phyloP scores from a whole-genome alignment of 2,797 vertebrate genomes.

The Pseudotriccus pelzelni region DNA sequence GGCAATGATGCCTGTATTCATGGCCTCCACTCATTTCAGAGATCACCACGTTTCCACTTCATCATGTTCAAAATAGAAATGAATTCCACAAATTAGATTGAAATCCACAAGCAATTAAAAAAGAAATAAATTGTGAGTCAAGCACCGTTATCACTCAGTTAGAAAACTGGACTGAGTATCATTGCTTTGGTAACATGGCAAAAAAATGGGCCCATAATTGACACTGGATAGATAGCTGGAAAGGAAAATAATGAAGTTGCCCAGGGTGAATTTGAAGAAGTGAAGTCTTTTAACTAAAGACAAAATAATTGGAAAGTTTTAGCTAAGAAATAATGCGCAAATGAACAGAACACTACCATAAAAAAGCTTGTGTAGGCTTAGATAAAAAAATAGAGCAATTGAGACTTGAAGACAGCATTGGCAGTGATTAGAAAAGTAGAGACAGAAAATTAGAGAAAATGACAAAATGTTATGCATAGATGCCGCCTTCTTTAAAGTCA shows the following conservation, averaged over 20 bases:
- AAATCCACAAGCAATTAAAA: constrained; percentile 11
- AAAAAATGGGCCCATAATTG: constrained; percentile 25
- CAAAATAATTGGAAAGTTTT: constrained; percentile 61
- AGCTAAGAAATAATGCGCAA: constrained; percentile 53
- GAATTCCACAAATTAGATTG: background rate
- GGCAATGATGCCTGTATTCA: background rate
- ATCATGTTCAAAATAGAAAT: background rate
- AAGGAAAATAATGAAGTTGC: constrained; percentile 58
- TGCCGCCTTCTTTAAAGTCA: background rate
- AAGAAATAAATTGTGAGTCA: background rate
- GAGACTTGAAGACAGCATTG: constrained; percentile 15
- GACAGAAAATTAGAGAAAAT: constrained; percentile 46
- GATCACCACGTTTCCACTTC: background rate
- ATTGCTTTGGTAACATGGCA: background rate
- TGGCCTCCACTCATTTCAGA: background rate
- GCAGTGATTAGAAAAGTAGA: constrained; percentile 39
- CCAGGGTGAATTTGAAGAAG: constrained; percentile 29
- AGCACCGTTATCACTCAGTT: background rate
- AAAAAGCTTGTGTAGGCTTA: constrained; percentile 26
- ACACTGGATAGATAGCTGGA: constrained; percentile 10
- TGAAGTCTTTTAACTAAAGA: constrained; percentile 52
- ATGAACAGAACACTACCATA: constrained; percentile 24
- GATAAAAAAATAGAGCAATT: constrained; percentile 46
- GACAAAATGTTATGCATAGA: constrained; percentile 40
- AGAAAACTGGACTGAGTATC: background rate